Evolutionary conservation across 2,113 vertebrate species (phyloP).

Genomic region (Cyphomyrus discorhynchus): DNA sequence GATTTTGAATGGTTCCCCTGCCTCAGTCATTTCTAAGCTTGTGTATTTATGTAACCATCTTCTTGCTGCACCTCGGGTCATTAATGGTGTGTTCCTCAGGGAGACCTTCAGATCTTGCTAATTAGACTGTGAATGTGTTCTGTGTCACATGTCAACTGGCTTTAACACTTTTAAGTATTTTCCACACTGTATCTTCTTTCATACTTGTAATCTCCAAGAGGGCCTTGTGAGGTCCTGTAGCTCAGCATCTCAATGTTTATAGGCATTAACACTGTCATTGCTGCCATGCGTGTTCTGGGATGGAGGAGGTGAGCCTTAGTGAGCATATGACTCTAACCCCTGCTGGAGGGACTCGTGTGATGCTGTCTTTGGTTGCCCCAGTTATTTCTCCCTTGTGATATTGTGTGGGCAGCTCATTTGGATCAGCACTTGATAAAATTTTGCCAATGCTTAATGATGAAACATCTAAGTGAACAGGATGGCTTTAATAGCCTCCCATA

Average conservation of each 20-base stretch:
- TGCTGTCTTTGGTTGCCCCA: not conserved
- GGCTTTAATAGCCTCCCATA: not conserved
- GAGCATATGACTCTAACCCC: not conserved
- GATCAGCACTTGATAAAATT: not conserved
- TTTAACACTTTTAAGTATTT: constrained; percentile 38
- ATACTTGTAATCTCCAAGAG: not conserved
- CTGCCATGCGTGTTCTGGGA: not conserved
- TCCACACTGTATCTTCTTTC: not conserved
- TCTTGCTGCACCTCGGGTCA: constrained; percentile 18
- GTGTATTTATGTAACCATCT: constrained; percentile 26
- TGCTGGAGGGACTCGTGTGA: not conserved
- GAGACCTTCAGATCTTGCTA: constrained; percentile 52
- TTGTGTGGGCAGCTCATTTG: not conserved
- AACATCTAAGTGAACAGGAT: not conserved
- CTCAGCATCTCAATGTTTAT: not conserved
- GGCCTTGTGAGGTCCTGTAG: not conserved
- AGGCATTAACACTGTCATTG: not conserved
- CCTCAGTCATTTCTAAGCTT: not conserved
- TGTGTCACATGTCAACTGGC: constrained; percentile 31
- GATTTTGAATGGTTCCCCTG: not conserved
- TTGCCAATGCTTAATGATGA: not conserved
- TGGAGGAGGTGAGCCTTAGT: not conserved
- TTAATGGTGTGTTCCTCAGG: constrained; percentile 49
- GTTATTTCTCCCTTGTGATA: not conserved
- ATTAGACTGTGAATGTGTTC: constrained; percentile 68